Evolutionary conservation across 2,888 invertebrate genomes (phyloP), one percentile per base, ranked within the genome.

Genomic region (Punctoribates punctum): DNA sequence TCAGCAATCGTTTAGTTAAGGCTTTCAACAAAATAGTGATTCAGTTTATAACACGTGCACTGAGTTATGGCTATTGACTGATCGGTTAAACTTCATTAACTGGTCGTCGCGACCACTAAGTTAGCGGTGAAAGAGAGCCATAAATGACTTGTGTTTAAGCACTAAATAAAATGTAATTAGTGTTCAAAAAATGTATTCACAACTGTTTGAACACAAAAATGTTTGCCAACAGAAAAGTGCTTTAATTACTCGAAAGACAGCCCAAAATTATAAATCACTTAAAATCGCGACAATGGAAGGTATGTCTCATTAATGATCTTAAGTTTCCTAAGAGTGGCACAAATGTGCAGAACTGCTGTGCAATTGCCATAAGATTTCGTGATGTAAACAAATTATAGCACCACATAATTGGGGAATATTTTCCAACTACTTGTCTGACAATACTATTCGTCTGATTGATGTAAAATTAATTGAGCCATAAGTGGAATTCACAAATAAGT

Each of bases 31-130:
- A 57, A 57, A 57, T 25, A 25, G 57, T 57, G 57, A 57, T 11
- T 57, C 60, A 60, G 15, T 67, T 25, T 67, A 67, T 20, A 67
- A 67, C 65, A 67, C 65, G 65, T 67, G 65, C 65, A 67, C 38
- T 67, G 65, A 20, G 13, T 15, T 29, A 15, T 27, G 20, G 23
- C 11, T n/a, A 25, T 23, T n/a, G 57, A 25, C 23, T 11, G n/a
- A 60, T 60, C 60, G 20, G n/a, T 51, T 42, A 42, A 42, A 42
- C 13, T 51, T 51, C n/a, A n/a, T 51, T 4, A 27, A 27, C 5
- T 29, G 23, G 29, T 60, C 27, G 8, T 11, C 1, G 29, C 27
- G 23, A 60, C 60, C 29, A 25, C 57, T 54, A 54, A 57, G 23
- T 57, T 25, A 57, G 57, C 57, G 13, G 57, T 57, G 57, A 60